phyloP scores from a whole-genome alignment of 2,113 vertebrate genomes.

The Pipra filicauda region DNA sequence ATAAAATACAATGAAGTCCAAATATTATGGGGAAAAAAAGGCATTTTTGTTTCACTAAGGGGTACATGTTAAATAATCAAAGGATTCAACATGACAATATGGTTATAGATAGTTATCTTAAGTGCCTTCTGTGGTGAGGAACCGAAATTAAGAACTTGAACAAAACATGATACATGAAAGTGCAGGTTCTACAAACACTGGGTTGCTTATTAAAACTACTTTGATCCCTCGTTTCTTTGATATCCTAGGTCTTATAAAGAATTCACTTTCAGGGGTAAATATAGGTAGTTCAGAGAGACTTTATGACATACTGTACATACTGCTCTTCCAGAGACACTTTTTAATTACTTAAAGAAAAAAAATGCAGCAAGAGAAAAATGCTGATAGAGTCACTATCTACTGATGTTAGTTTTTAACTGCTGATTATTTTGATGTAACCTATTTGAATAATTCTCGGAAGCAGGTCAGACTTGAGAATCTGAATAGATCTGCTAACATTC shows the following conservation, averaged over 20 bases:
- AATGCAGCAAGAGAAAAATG: constrained; percentile 64
- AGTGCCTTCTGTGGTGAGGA: constrained; percentile 85
- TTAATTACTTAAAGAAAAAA: constrained; percentile 88
- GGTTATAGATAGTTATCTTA: constrained; percentile 91
- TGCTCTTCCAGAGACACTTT: constrained; percentile 89
- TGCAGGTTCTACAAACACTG: constrained; percentile 89
- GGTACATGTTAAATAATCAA: constrained; percentile 90
- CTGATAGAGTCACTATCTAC: constrained; percentile 64
- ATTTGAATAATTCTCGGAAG: constrained; percentile 7
- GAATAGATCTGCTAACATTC: not conserved
- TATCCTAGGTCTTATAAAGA: constrained; percentile 98
- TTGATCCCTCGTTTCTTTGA: constrained; percentile 98
- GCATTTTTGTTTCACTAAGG: constrained; percentile 82
- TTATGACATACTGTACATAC: constrained; percentile 87
- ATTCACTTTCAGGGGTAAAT: constrained; percentile 99
- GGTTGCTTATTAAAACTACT: constrained; percentile 99
- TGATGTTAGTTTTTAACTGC: constrained; percentile 7
- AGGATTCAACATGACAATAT: constrained; percentile 89
- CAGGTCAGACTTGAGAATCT: not conserved
- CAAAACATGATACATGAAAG: constrained; percentile 91
- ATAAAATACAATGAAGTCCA: constrained; percentile 65
- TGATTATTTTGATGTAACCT: constrained; percentile 54
- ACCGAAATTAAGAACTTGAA: constrained; percentile 83
- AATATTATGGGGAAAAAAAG: constrained; percentile 69
- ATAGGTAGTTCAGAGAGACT: constrained; percentile 99